Base-by-base conservation (phyloP, 2,888 invertebrate species). In the Caenorhabditis sulstoni region DNA sequence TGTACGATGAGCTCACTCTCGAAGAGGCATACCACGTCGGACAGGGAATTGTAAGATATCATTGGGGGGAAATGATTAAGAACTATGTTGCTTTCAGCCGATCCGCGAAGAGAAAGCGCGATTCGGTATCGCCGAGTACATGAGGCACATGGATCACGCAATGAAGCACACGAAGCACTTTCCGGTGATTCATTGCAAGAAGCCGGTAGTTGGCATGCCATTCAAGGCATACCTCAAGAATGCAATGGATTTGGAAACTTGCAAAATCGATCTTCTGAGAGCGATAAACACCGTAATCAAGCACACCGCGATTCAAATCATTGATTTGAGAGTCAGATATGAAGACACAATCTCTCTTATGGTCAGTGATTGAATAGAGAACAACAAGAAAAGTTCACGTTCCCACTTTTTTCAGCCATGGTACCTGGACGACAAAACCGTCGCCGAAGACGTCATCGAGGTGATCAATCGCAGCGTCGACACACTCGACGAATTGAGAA, bases 121-220 rank as follows among this genome's bases (percentile, higher is more conserved):
- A n/a, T 37, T 39, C 18, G 55, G 55, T 1, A 39, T 57, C 7
- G 55, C 39, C 7, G 55, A 37, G 4, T 29, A 29, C 29, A 20
- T 11, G 23, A 12, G 9, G 44, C 8, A 22, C 1, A n/a, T 11
- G 3, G 16, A 45, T 8, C 9, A 12, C 23, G 8, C 9, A 14
- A 9, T 23, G 20, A 45, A 45, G 29, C 41, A 59, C 47, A 47
- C 14, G 41, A 9, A 29, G 29, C 3, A 29, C 7, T 7, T 44
- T 7, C 65, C 55, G 35, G 53, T 55, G 22, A 23, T 55, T 5
- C n/a, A 37, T 35, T 41, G 23, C 11, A n/a, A 14, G 3, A 9
- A 53, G 1, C 65, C 65, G 16, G 55, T 65, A 0, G 7, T 65
- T 9, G 65, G 65, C 11, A 45, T 65, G 29, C 65, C 65, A 20